Evolutionary conservation across 2,113 vertebrate species (phyloP).

Genomic region (Psilopogon haemacephalus): DNA sequence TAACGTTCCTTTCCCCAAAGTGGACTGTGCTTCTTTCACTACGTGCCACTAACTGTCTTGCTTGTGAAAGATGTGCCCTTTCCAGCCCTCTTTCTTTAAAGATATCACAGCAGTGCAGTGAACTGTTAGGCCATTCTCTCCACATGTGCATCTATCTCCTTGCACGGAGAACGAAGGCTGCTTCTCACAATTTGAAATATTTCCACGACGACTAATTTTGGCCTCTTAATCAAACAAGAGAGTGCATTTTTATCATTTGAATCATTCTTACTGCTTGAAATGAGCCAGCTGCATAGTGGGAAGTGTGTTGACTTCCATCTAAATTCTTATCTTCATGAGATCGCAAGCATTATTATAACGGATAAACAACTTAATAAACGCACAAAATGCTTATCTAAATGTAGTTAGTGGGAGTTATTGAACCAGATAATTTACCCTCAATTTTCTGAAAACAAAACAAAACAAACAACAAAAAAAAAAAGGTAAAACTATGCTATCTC

Average conservation of each 20-base stretch:
- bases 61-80: conserved; percentile 10
- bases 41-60: conserved; percentile 30
- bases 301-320: conserved; percentile 73
- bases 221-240: conserved; percentile 58
- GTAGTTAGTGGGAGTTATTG: conserved; percentile 80
- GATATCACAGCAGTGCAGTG: background rate
- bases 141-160: conserved; percentile 2
- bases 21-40: conserved; percentile 53
- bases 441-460: conserved; percentile 85
- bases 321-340: conserved; percentile 75
- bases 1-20: conserved; percentile 13
- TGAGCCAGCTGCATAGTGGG: conserved; percentile 66
- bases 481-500: conserved; percentile 91
- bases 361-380: conserved; percentile 89
- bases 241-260: conserved; percentile 74
- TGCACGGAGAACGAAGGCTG: conserved; percentile 26
- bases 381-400: conserved; percentile 82
- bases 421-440: conserved; percentile 86
- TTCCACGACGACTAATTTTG: conserved; percentile 68
- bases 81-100: conserved; percentile 10
- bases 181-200: conserved; percentile 48
- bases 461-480: too few species aligned
- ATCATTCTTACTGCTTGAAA: conserved; percentile 75
- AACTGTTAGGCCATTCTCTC: conserved; percentile 6
- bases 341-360: conserved; percentile 83